Evolutionary conservation across 2,797 vertebrate species (phyloP), one percentile per base, ranked within the genome.

Genomic region (Falco peregrinus): DNA sequence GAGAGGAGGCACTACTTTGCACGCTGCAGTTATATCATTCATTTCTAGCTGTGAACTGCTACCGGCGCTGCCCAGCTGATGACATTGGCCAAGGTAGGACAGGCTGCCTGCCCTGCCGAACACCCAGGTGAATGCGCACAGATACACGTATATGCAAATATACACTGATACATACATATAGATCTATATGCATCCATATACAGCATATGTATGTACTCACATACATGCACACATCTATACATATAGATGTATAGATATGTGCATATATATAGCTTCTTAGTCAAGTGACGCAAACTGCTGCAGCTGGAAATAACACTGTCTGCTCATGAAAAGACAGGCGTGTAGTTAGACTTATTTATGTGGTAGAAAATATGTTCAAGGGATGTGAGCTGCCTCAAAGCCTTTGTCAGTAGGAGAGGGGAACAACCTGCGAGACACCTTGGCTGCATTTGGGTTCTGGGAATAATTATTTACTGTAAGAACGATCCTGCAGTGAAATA

Each of bases 221-320:
- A 56, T 70, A 35, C 9, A 1, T 47, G 61, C 56, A 84, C 60
- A 87, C 6, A 29, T 74, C 60, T 70, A 89, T 71, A 94, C 54
- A 48, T 71, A 69, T 51, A 77, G n/a, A 95, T 74, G 16, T 64
- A 71, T 35, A 93, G 75, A 89, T 84, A 91, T 43, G 54, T 93
- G 37, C 37, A 37, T 37, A 96, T 95, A 96, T 97, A 91, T 96
- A 97, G 85, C 77, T 82, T 86, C 91, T 93, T 96, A 95, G 79
- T 93, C 89, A 93, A 94, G 89, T 96, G 92, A 97, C 79, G 67
- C 89, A 97, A 78, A 86, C 39, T 92, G 92, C 92, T 96, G 84
- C 92, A 96, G 88, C 96, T 96, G 95, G 93, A 96, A 96, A 91
- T 92, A 96, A 94, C 90, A 82, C 85, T 92, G 75, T 76, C 89